Evolutionary conservation across 2,888 invertebrate species (phyloP).

Genomic region (Metallyticus violacea): DNA sequence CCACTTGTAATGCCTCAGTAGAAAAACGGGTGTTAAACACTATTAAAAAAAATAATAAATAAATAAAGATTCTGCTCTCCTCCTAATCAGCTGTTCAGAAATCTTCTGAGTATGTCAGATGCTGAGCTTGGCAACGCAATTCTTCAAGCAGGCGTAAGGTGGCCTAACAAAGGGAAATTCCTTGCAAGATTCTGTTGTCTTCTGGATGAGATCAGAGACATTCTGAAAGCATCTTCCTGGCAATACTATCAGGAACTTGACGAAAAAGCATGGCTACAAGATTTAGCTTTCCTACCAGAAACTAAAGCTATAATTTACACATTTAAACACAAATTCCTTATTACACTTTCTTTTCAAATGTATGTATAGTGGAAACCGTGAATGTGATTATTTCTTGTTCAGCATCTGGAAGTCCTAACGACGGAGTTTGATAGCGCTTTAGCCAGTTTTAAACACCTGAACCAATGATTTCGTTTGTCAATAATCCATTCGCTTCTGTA

Average conservation of each 20-base stretch:
- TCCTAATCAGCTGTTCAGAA: background rate
- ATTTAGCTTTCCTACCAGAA: background rate
- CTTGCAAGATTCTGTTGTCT: background rate
- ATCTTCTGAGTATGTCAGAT: background rate
- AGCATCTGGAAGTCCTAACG: no score
- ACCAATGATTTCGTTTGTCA: no score
- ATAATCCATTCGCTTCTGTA: no score
- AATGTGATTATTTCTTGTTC: no score
- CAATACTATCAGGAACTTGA: background rate
- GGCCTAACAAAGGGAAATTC: background rate
- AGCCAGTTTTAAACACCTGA: no score
- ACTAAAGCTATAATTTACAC: background rate
- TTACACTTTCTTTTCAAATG: background rate
- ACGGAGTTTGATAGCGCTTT: no score
- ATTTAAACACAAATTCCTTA: background rate
- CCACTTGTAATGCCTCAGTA: no score
- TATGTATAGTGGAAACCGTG: background rate
- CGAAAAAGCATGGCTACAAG: background rate
- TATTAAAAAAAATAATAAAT: no score
- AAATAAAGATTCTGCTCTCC: no score
- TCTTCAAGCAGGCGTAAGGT: background rate
- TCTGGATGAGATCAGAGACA: background rate
- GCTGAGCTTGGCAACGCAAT: conserved; percentile 3
- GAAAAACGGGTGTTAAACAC: no score
- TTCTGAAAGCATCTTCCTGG: background rate